Evolutionary conservation across 2,113 vertebrate species (phyloP), one percentile per base, ranked within the genome.

Genomic region (Enhydra lutris): DNA sequence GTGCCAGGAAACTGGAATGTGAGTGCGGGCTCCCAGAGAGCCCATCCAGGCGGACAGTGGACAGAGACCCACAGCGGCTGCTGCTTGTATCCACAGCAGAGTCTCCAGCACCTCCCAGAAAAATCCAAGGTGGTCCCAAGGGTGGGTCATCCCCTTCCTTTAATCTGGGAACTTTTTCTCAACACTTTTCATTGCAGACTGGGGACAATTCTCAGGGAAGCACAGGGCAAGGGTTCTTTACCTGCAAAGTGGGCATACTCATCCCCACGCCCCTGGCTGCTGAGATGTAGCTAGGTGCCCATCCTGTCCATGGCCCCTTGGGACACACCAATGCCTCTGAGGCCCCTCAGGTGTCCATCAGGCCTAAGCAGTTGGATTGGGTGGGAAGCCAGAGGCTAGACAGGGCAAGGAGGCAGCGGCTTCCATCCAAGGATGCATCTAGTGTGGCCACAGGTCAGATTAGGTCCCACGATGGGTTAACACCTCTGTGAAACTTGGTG

Each of bases 161-260:
- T 21, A 31, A n/a, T 42, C 67, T 36, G 17, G 36, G 12, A 52
- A 36, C 31, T 20, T 81, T 21, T 65, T 42, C 50, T 63, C 34
- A 8, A 47, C 52, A 39, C n/a, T 88, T 47, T 67, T 95, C 76
- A 23, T 5, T 15, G 39, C 47, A 67, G 67, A 12, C n/a, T 17
- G 18, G 47, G 78, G 67, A 61, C 23, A 8, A 31, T n/a, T 31
- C 47, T 47, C 63, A n/a, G 71, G 63, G 52, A 52, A 65, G 11
- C 59, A 13, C 39, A 36, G 50, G 50, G n/a, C n/a, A 14, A 10
- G 14, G 1, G 57, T 85, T 87, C 81, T 57, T 20, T 45, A 18
- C 20, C 26, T 2, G 15, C 15, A 9, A 0, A 52, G 61, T 0
- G 34, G 20, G 3, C 1, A 1, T 5, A 4, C 26, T 18, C 47